Percentiles rank a stretch among this genome's conserved stretches.
Conservation (phyloP, 2,797 vertebrate genomes). For the Hylomyscus alleni region DNA sequence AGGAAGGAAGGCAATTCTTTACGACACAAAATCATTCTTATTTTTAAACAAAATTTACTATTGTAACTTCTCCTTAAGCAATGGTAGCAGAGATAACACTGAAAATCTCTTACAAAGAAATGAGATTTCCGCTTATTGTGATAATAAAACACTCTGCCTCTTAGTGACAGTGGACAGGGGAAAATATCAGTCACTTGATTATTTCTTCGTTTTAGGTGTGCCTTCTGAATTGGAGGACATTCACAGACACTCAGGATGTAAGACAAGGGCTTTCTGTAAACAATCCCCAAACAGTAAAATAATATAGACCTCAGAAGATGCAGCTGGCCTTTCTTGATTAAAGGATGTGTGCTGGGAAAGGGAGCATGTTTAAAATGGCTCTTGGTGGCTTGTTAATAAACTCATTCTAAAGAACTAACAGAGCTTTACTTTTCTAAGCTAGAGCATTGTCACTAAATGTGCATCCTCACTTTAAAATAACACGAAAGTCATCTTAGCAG, state of each 20-base stretch:
- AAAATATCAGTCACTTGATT: conserved; percentile 68
- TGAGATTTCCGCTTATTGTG: conserved; percentile 90
- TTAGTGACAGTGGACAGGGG: conserved; percentile 83
- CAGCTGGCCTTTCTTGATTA: background rate
- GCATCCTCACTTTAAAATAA: conserved; percentile 43
- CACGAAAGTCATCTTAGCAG: background rate
- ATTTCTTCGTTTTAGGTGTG: conserved; percentile 81
- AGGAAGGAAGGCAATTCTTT: conserved; percentile 52
- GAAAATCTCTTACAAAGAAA: conserved; percentile 86
- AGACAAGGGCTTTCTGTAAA: conserved; percentile 79
- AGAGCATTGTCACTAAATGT: background rate
- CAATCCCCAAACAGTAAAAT: conserved; percentile 50
- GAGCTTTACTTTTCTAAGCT: background rate
- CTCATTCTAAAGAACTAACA: background rate
- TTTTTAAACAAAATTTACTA: conserved; percentile 82
- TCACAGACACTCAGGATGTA: conserved; percentile 81
- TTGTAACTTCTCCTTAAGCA: conserved; percentile 85
- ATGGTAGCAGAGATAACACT: conserved; percentile 86
- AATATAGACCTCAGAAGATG: conserved; percentile 21
- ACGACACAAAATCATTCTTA: conserved; percentile 72
- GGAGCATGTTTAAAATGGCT: background rate
- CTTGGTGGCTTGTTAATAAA: conserved; percentile 3
- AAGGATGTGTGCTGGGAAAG: background rate
- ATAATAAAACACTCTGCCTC: conserved; percentile 87
- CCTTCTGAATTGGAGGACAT: conserved; percentile 81